Evolutionary conservation across 1,140 invertebrate species (phyloP).

Genomic region (Uloborus diversus): DNA sequence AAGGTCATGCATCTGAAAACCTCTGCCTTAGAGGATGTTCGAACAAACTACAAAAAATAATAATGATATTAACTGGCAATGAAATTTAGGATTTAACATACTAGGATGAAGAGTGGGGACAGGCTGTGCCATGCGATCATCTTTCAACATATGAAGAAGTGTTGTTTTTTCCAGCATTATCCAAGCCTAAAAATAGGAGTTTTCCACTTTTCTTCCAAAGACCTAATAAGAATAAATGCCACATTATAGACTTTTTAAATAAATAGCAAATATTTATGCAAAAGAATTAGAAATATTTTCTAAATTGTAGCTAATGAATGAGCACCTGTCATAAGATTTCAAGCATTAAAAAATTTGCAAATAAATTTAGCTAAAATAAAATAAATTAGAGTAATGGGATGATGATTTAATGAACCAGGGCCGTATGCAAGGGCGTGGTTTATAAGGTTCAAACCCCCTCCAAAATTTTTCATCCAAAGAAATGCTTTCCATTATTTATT

Average conservation of each 20-base stretch:
- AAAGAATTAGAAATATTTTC: background rate
- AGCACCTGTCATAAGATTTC: background rate
- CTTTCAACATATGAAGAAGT: conserved; percentile 98
- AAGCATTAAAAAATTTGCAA: background rate
- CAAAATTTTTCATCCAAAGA: too few species aligned
- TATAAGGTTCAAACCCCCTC: too few species aligned
- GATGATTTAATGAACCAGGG: background rate
- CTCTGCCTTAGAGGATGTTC: background rate
- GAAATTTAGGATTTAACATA: conserved; percentile 34
- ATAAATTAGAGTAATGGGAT: background rate
- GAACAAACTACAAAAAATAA: background rate
- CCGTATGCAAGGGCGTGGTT: background rate
- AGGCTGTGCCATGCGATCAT: conserved; percentile 98
- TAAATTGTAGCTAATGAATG: background rate
- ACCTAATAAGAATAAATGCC: conserved; percentile 28
- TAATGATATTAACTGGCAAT: background rate
- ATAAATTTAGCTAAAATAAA: background rate
- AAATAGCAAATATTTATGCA: background rate
- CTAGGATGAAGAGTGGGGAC: conserved; percentile 98
- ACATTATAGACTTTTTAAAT: background rate
- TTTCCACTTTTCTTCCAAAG: conserved; percentile 99
- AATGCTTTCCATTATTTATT: too few species aligned
- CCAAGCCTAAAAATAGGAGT: conserved; percentile 95
- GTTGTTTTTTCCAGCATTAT: conserved; percentile 99
- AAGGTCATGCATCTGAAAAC: background rate